phyloP scores from a whole-genome alignment of 2,797 vertebrate species.

The Channallabes apus region DNA sequence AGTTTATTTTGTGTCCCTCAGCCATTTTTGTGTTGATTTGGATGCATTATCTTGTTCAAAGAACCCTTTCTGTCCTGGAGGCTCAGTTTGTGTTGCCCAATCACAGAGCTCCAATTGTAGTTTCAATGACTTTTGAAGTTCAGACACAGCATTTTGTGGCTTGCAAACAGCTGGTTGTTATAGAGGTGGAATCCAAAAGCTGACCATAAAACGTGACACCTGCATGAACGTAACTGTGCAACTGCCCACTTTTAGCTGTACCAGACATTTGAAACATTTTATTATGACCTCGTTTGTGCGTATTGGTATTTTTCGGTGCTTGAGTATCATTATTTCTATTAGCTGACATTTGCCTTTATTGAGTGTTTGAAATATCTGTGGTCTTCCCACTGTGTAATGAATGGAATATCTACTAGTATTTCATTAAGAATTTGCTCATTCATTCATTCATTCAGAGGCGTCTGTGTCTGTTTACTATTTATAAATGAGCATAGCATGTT shows the following conservation, averaged over 20 bases:
- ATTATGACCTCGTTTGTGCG: neutral
- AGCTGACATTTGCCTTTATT: neutral
- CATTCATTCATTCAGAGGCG: too few species aligned
- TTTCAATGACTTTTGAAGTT: neutral
- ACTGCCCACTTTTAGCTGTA: neutral
- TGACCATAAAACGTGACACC: neutral
- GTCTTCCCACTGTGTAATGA: neutral
- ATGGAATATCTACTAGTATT: neutral
- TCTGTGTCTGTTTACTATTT: too few species aligned
- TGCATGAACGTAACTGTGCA: neutral
- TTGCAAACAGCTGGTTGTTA: neutral
- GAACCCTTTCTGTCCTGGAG: neutral
- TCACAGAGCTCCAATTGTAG: neutral
- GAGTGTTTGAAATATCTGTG: neutral
- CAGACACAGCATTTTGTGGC: neutral
- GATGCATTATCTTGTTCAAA: neutral
- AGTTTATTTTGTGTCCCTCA: neutral
- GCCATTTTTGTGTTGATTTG: neutral
- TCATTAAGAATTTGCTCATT: neutral
- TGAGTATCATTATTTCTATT: neutral
- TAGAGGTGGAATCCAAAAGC: neutral
- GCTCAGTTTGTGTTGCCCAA: neutral
- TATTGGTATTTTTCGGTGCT: neutral
- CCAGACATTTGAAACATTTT: neutral
- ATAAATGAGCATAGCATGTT: conserved; percentile 21